phyloP scores from a whole-genome alignment of 2,888 invertebrate species.

The Chouioia cunea region DNA sequence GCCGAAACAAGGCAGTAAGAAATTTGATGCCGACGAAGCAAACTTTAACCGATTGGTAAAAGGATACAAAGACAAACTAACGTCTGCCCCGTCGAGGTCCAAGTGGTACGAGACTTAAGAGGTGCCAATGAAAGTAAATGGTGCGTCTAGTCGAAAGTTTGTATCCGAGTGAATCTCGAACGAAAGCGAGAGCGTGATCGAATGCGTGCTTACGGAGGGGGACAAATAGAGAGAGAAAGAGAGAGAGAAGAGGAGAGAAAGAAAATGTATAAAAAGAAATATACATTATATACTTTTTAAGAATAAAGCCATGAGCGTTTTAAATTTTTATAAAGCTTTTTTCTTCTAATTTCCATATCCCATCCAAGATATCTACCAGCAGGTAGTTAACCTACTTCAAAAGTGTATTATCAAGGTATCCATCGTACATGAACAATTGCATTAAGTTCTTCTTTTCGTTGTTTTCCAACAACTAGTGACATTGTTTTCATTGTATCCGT shows the following conservation, averaged over 20 bases:
- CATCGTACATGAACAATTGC: background rate
- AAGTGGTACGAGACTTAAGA: slow-evolving; percentile 65
- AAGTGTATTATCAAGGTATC: slow-evolving; percentile 34
- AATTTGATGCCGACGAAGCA: no score
- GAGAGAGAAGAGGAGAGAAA: no score
- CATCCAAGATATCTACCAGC: no score
- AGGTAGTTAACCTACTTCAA: slow-evolving; percentile 23
- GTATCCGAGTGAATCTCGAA: background rate
- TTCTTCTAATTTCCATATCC: slow-evolving; percentile 21
- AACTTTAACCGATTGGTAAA: slow-evolving; percentile 71
- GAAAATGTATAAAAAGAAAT: slow-evolving; percentile 21
- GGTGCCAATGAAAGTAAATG: slow-evolving; percentile 22
- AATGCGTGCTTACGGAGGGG: background rate
- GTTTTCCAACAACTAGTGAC: no score
- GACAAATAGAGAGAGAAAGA: no score
- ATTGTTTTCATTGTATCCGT: no score
- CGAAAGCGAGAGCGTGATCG: background rate
- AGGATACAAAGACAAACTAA: slow-evolving; percentile 69
- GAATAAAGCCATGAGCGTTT: slow-evolving; percentile 31
- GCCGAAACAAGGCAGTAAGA: no score
- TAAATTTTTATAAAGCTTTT: slow-evolving; percentile 16
- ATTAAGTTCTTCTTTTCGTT: background rate
- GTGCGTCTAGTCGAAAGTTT: background rate
- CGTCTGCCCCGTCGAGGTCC: slow-evolving; percentile 54
- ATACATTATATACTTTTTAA: slow-evolving; percentile 19